Conservation (phyloP, 2,888 invertebrate genomes). For the Ophion ellenae region DNA sequence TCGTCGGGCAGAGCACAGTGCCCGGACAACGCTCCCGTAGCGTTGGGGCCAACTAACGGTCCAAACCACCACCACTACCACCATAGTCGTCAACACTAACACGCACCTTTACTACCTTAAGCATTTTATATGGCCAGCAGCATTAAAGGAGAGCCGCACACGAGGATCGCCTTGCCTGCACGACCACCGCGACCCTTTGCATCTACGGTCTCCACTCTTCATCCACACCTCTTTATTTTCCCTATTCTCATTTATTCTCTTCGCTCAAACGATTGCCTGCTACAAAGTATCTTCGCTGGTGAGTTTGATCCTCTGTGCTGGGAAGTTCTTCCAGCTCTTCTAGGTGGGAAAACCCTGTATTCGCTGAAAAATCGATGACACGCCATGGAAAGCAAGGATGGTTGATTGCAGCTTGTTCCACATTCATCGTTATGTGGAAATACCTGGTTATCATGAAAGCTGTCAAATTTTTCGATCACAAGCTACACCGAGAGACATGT, state of each 20-base stretch:
- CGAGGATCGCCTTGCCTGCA: slow-evolving; percentile 40
- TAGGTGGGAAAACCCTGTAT: slow-evolving; percentile 2
- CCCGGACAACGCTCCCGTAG: slow-evolving; percentile 83
- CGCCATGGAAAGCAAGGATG: no score
- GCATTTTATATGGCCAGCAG: slow-evolving; percentile 43
- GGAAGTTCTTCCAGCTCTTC: no score
- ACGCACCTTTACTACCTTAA: slow-evolving; percentile 55
- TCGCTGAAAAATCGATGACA: no score
- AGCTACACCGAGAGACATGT: no score
- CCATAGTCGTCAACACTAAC: slow-evolving; percentile 66
- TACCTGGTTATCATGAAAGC: no score
- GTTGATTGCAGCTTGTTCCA: no score
- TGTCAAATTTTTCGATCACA: no score
- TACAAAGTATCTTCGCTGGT: no score
- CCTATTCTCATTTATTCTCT: slow-evolving; percentile 40
- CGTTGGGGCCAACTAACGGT: slow-evolving; percentile 83
- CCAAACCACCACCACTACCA: slow-evolving; percentile 78
- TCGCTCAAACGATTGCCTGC: neutral
- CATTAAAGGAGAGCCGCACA: slow-evolving; percentile 45
- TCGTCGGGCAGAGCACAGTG: slow-evolving; percentile 75
- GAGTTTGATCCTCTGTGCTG: no score
- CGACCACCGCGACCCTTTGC: slow-evolving; percentile 30
- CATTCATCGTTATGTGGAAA: no score
- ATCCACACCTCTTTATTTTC: slow-evolving; percentile 68
- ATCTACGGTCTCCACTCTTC: slow-evolving; percentile 65